phyloP scores from a whole-genome alignment of 1,140 invertebrate genomes.

The Drosophila novamexicana region DNA sequence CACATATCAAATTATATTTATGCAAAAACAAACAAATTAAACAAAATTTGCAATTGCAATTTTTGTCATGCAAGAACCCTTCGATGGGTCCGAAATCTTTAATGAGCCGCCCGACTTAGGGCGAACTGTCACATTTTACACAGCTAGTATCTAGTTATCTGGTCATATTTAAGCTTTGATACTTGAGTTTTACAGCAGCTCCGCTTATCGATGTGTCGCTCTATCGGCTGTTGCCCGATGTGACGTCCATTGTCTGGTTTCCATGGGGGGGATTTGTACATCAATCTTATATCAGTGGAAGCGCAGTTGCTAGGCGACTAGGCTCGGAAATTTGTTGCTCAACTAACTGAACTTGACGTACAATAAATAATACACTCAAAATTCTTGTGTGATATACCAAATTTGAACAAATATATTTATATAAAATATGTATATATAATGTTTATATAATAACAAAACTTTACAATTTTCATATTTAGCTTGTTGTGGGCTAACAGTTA shows the following conservation, averaged over 20 bases:
- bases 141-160: slow-evolving; percentile 50
- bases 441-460: slow-evolving; percentile 4
- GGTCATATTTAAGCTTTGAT: slow-evolving; percentile 50
- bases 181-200: slow-evolving; percentile 56
- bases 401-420: background rate
- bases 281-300: slow-evolving; percentile 38
- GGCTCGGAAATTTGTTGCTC: slow-evolving; percentile 17
- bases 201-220: slow-evolving; percentile 56
- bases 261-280: slow-evolving; percentile 33
- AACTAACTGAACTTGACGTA: slow-evolving; percentile 8
- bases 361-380: slow-evolving; percentile 6
- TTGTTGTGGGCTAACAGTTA: slow-evolving; percentile 22
- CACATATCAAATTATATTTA: background rate
- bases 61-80: background rate
- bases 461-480: background rate
- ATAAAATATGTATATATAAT: slow-evolving; percentile 5
- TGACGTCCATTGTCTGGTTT: slow-evolving; percentile 29
- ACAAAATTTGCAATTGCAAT: too few species aligned
- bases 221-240: slow-evolving; percentile 33
- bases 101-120: slow-evolving; percentile 9
- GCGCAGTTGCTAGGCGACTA: slow-evolving; percentile 60
- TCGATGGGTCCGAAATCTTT: slow-evolving; percentile 3
- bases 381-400: background rate
- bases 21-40: too few species aligned
- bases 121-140: slow-evolving; percentile 48